phyloP scores from a whole-genome alignment of 2,797 vertebrate species.

The Sylvia borin region DNA sequence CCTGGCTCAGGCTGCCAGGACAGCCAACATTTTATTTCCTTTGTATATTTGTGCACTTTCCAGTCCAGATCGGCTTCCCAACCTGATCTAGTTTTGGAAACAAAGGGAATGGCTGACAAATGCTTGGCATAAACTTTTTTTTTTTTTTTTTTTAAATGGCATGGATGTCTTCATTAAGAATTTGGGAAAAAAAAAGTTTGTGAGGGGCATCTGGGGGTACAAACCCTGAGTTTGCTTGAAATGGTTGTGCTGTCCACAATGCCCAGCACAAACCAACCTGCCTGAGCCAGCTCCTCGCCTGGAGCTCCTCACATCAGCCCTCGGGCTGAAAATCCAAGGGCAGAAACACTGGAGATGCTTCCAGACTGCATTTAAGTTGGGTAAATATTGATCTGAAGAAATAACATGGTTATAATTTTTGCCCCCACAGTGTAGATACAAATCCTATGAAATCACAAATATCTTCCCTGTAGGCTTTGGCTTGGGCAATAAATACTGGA shows the following conservation, averaged over 20 bases:
- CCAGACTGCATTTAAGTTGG: background rate
- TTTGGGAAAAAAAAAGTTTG: background rate
- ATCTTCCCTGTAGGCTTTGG: background rate
- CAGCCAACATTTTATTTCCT: background rate
- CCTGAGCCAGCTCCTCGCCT: background rate
- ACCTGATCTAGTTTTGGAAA: slow-evolving; percentile 3
- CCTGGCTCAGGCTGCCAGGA: background rate
- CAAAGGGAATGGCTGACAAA: slow-evolving; percentile 15
- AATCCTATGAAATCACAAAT: background rate
- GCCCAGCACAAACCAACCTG: background rate
- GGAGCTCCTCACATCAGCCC: background rate
- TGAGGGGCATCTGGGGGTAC: background rate
- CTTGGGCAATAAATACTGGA: background rate
- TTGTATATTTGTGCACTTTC: background rate
- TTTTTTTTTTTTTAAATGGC: background rate
- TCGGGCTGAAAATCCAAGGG: background rate
- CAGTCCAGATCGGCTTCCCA: background rate
- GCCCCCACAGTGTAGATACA: background rate
- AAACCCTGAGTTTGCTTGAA: background rate
- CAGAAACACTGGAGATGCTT: background rate
- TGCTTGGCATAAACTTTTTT: background rate
- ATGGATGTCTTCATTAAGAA: background rate
- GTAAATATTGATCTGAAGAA: background rate
- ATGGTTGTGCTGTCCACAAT: background rate
- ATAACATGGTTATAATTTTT: background rate